Evolutionary conservation across 2,113 vertebrate species (phyloP), one percentile per base, ranked within the genome.

Genomic region (Marmota flaviventris): DNA sequence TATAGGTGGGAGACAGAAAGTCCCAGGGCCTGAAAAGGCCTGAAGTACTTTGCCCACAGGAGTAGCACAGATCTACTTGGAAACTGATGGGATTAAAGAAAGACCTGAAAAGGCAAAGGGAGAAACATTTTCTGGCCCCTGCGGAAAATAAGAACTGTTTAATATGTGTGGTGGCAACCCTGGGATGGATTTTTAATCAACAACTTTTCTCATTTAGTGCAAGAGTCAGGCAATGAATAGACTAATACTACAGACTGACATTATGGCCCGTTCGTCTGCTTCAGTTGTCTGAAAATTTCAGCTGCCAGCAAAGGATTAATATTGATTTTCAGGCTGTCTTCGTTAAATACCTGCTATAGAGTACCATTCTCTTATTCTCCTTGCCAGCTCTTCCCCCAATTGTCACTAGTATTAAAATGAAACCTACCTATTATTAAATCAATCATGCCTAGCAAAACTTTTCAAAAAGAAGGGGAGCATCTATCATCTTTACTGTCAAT

Each of bases 301-400:
- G 96, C 95, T 97, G 98, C 96, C 70, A 92, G 85, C 94, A 70
- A 98, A 98, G 97, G 95, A 98, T 98, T 98, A 98, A 98, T 98
- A 98, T 98, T 98, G 98, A 98, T 98, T 98, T 98, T 98, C 81
- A 98, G 95, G 87, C 97, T 98, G 97, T 98, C 98, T 99, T 98
- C 81, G 42, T 98, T 99, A 99, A 98, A 98, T 97, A 98, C 91
- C 97, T 98, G 97, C 98, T 98, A 98, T 97, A 97, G 91, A 98
- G 97, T 97, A 98, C 89, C 87, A 96, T 73, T 98, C 95, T 98
- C 95, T 98, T 97, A 97, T 97, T 97, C 77, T 83, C 83, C 53
- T 98, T 94, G 98, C 95, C 97, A 97, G 89, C 72, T 92, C 91
- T 97, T 93, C 75, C 93, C 79, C 98, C 93, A 93, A 89, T 98